Evolutionary conservation across 2,113 vertebrate genomes (phyloP).

Genomic region (Oreochromis niloticus): DNA sequence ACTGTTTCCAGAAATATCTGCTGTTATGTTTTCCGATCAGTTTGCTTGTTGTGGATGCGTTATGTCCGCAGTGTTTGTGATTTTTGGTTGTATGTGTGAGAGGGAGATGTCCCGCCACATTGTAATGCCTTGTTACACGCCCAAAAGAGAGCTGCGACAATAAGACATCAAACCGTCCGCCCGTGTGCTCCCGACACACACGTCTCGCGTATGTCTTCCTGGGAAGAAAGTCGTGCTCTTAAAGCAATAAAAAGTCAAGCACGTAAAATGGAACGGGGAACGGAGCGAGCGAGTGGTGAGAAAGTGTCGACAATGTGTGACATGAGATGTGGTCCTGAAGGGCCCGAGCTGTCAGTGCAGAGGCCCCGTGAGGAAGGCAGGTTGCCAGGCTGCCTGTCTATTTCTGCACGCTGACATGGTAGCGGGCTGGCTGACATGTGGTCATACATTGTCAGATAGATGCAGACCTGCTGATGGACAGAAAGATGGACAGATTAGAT

Average conservation of each 20-base stretch:
- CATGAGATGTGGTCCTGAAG: slow-evolving; percentile 58
- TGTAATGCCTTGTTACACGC: neutral
- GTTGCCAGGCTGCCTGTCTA: slow-evolving; percentile 55
- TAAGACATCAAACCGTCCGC: neutral
- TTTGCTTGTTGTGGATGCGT: neutral
- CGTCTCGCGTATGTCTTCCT: neutral
- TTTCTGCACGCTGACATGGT: slow-evolving; percentile 56
- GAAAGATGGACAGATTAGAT: neutral
- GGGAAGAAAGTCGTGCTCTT: neutral
- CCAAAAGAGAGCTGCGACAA: slow-evolving; percentile 14
- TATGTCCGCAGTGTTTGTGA: neutral
- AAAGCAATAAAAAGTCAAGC: slow-evolving; percentile 13
- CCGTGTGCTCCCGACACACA: neutral
- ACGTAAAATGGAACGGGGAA: slow-evolving; percentile 18
- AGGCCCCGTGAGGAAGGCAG: slow-evolving; percentile 40
- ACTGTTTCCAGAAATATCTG: slow-evolving; percentile 41
- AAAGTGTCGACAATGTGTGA: slow-evolving; percentile 58
- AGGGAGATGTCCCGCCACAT: neutral
- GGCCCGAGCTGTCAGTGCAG: slow-evolving; percentile 59
- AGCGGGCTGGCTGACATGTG: slow-evolving; percentile 50
- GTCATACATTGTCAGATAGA: slow-evolving; percentile 57
- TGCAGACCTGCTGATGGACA: slow-evolving; percentile 16
- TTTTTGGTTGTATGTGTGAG: neutral
- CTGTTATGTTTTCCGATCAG: neutral
- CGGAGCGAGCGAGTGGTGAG: neutral